Evolutionary conservation across 2,797 vertebrate species (phyloP).

Genomic region (Lutjanus campechanus): DNA sequence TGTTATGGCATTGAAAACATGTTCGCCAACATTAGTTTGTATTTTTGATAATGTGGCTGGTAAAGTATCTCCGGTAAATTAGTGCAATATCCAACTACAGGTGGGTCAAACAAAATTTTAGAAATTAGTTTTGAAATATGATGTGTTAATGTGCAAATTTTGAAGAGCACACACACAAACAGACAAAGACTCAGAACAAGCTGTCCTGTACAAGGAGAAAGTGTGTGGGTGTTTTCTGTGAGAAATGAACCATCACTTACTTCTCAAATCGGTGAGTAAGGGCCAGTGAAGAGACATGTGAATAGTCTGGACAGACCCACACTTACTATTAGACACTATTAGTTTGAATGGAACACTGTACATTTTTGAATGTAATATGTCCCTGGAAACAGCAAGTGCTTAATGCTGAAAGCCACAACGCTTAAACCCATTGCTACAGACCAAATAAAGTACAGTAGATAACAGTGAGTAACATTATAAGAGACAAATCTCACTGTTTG

Average conservation of each 20-base stretch:
- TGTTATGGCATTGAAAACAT: background rate
- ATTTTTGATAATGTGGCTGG: background rate
- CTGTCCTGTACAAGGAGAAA: slow-evolving; percentile 54
- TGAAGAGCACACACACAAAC: slow-evolving; percentile 14
- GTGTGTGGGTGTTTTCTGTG: slow-evolving; percentile 57
- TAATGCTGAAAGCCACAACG: background rate
- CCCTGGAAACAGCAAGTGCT: background rate
- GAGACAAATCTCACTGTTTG: background rate
- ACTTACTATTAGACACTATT: background rate
- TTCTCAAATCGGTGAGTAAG: slow-evolving; percentile 47
- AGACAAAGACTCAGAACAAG: slow-evolving; percentile 39
- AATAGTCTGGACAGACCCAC: slow-evolving; percentile 13
- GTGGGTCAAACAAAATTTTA: slow-evolving; percentile 1
- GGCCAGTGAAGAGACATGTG: background rate
- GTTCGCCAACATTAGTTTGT: background rate
- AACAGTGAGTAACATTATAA: background rate
- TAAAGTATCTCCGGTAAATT: background rate
- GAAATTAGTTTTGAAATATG: slow-evolving; percentile 33
- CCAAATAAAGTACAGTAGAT: background rate
- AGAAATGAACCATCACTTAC: slow-evolving; percentile 55
- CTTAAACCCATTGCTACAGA: background rate
- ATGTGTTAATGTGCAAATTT: background rate
- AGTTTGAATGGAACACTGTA: slow-evolving; percentile 20
- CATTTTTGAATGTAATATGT: background rate
- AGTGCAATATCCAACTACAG: background rate